Conservation (phyloP, 2,113 vertebrate species). For the Hippocampus zosterae region DNA sequence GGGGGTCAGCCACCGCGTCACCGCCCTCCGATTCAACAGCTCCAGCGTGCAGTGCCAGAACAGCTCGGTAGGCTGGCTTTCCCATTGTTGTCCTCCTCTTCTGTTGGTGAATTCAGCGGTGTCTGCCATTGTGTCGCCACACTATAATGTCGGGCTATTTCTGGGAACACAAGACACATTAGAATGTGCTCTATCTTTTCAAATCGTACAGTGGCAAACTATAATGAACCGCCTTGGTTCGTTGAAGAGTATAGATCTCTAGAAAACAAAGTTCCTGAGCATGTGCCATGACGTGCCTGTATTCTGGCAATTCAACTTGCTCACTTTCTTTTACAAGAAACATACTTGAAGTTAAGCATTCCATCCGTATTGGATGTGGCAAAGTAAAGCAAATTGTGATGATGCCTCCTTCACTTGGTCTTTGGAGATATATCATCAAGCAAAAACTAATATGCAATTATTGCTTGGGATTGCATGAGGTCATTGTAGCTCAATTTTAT, state of each 20-base stretch:
- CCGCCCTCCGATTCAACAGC: slow-evolving; percentile 96
- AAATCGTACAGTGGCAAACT: background rate
- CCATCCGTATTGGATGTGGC: too few species aligned
- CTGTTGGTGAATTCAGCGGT: background rate
- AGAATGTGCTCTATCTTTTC: background rate
- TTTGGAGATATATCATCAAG: too few species aligned
- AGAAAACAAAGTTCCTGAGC: too few species aligned
- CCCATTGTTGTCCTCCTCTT: background rate
- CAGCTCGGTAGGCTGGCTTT: slow-evolving; percentile 82
- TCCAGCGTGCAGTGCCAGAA: slow-evolving; percentile 99
- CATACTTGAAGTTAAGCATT: too few species aligned
- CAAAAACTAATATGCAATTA: too few species aligned
- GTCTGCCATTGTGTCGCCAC: background rate
- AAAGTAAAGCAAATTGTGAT: too few species aligned
- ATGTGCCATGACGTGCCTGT: too few species aligned
- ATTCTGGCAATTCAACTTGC: too few species aligned
- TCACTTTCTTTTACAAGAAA: too few species aligned
- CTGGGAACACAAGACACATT: background rate
- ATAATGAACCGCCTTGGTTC: background rate
- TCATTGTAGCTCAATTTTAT: too few species aligned
- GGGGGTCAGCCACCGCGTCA: slow-evolving; percentile 85
- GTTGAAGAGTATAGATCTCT: background rate
- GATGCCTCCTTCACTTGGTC: too few species aligned
- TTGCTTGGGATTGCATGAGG: too few species aligned
- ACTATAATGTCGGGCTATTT: background rate